Base-by-base conservation (phyloP, 2,888 invertebrate species). In the Craniophora ligustri region DNA sequence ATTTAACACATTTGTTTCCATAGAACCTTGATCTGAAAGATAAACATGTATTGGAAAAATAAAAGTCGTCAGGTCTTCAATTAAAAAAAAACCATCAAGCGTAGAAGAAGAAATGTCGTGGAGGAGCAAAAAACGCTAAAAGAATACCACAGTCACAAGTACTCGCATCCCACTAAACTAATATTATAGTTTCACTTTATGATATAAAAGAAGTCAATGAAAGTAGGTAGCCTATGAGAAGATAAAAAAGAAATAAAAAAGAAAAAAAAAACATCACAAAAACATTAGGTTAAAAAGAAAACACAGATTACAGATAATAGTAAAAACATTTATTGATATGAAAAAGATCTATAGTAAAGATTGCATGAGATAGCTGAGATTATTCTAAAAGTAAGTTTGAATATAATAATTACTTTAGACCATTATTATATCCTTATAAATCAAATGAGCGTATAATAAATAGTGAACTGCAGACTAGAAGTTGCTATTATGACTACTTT, bases 271-370 rank as follows among this genome's bases (percentile, higher is more conserved):
- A 53, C 19, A 49, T 6, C 36, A 65, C 62, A 58, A 23, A 13
- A 45, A 74, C 45, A 71, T 39, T 35, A 63, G 63, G 69, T 40
- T 53, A 66, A 51, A 69, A 72, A 64, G 68, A 71, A 72, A 72
- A 75, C 75, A 72, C 72, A 68, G 46, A 59, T 41, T 38, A 67
- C 30, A 64, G 53, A 65, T 48, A 54, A 50, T 11, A 51, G 49
- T 53, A 53, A 48, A 65, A 31, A 68, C 45, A 65, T 72, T 72
- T 76, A 72, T 67, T 72, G 36, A 49, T 32, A 51, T 45, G 48
- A 50, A 64, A 55, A 23, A 49, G n/a, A 34, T 26, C 23, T 28
- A 48, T 41, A 44, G 8, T 35, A 31, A 35, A 40, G 21, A 16
- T 45, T 32, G 6, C n/a, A 26, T 26, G n/a, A n/a, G 26, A n/a